Evolutionary conservation across 2,888 invertebrate species (phyloP), one percentile per base, ranked within the genome.

Genomic region (Helicoverpa assulta): DNA sequence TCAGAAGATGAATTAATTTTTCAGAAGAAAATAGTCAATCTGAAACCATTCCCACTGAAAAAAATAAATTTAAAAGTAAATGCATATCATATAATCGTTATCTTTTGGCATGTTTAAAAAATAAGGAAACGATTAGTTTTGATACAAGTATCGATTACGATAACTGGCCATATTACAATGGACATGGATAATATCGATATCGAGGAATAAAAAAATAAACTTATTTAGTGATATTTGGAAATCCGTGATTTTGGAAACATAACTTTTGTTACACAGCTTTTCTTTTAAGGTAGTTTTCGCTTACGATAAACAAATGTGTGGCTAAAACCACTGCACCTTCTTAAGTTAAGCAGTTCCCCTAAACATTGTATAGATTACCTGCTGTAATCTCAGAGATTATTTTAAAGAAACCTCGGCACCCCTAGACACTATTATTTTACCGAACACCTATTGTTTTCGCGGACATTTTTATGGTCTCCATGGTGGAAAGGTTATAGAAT

Each of bases 401-500:
- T 61, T 61, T 52, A 40, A 65, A 62, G 53, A 40, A 73, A 69
- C 26, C 40, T 26, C 0, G 16, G 21, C 50, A 40, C n/a, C 52
- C 43, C 16, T 63, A 57, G 56, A 59, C 55, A 62, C 55, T 67
- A 78, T 77, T 59, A 54, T 47, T 59, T 72, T 71, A 81, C 71
- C 19, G 57, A 47, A 67, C 47, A 68, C 33, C 61, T 75, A 59
- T 58, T 63, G 73, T 73, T 73, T 77, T 75, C 43, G 70, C 75
- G 59, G 64, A 73, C 70, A 83, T 76, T 80, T 78, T 65, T 76
- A 77, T 78, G 77, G 76, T 67, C 29, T 80, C 83, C 43, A 57
- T 70, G 67, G 19, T 53, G 68, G 73, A 80, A 82, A 73, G 70
- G 80, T 81, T 83, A 84, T 84, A 85, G 86, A 86, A 87, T 88